These are phyloP conservation scores for Deroptyus accipitrinus DNA, from an alignment of 2,113 vertebrate species.

Conservation along the genomic window DNA sequence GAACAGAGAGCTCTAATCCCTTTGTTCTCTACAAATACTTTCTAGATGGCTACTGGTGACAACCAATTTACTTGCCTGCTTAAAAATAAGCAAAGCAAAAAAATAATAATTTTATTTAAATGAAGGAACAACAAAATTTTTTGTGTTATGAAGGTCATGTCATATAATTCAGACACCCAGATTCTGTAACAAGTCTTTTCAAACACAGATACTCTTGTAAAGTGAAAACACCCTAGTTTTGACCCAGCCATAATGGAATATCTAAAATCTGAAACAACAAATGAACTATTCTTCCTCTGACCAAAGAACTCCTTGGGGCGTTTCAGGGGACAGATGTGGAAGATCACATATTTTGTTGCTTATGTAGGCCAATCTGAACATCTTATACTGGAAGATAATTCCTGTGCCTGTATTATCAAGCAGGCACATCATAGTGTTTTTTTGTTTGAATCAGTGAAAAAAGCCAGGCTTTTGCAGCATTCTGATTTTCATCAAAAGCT, in stretches of 20 bases:
- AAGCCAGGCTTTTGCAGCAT: not conserved
- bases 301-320: not conserved
- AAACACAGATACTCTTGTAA: not conserved
- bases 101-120: not conserved
- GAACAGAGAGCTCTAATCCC: not conserved
- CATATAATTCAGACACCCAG: not conserved
- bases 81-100: not conserved
- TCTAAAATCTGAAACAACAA: not conserved
- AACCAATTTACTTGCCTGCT: not conserved
- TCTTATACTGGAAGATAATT: not conserved
- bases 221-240: not conserved
- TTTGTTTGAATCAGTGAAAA: not conserved
- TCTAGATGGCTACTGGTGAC: not conserved
- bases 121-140: not conserved
- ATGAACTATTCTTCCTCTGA: not conserved
- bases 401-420: not conserved
- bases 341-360: not conserved
- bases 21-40: not conserved
- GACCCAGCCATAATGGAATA: not conserved
- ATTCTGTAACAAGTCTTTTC: not conserved
- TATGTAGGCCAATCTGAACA: not conserved
- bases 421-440: not conserved
- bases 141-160: not conserved
- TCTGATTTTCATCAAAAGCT: not conserved
- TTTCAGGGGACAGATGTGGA: not conserved